Conservation (phyloP, 2,888 invertebrate species). For the Gerris lacustris region DNA sequence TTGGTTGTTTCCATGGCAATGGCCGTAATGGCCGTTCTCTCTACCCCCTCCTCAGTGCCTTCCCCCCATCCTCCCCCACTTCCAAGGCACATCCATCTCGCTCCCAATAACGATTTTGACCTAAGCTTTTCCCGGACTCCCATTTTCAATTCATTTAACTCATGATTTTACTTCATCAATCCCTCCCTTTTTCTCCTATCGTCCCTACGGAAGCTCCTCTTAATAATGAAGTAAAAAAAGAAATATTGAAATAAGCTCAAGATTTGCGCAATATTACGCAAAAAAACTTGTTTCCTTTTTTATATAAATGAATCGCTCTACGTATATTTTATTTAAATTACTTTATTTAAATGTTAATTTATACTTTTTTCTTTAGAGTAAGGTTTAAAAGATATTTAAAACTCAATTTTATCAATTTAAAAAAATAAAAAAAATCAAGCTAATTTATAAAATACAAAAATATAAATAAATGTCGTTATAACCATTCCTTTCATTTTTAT, state of each 20-base stretch:
- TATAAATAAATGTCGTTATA: not conserved
- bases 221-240: not conserved
- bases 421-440: not conserved
- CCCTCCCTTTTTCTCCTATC: not conserved
- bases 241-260: not conserved
- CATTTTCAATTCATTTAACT: conserved; percentile 5
- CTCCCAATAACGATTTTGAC: conserved; percentile 3
- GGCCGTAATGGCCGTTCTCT: conserved; percentile 16
- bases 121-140: not conserved
- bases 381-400: not conserved
- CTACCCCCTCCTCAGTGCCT: conserved; percentile 7
- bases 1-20: conserved; percentile 19
- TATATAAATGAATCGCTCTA: not conserved
- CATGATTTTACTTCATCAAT: conserved; percentile 5
- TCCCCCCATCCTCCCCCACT: conserved; percentile 4
- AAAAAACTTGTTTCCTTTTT: not conserved
- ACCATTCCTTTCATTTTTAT: too few relatives aligned
- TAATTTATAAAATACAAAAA: not conserved
- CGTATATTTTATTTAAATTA: not conserved
- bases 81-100: not conserved
- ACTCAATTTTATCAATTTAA: not conserved
- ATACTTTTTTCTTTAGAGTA: not conserved
- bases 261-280: not conserved
- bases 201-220: not conserved
- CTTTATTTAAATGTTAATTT: not conserved